Evolutionary conservation across 2,797 vertebrate genomes (phyloP).

Genomic region (Cuniculus paca): DNA sequence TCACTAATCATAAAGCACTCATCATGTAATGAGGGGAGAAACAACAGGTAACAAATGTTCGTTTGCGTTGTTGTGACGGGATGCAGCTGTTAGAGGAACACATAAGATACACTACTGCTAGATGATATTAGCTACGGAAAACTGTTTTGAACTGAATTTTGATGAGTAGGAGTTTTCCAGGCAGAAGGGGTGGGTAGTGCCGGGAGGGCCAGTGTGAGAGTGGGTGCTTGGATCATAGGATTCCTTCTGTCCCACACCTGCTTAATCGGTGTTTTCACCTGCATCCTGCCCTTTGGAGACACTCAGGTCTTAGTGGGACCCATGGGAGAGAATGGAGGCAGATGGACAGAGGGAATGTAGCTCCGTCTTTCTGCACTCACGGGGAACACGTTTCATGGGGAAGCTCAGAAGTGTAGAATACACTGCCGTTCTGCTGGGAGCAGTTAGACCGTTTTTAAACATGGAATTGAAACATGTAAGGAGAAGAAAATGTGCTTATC

Average conservation of each 20-base stretch:
- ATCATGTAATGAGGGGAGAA: not conserved
- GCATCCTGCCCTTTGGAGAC: not conserved
- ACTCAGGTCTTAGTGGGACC: not conserved
- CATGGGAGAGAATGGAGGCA: not conserved
- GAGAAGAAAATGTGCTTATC: not conserved
- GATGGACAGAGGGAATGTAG: not conserved
- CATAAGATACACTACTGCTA: not conserved
- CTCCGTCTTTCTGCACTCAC: not conserved
- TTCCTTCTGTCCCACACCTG: not conserved
- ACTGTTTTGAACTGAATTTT: constrained; percentile 35
- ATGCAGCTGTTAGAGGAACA: not conserved
- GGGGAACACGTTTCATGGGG: not conserved
- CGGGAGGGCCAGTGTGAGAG: not conserved
- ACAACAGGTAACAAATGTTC: not conserved
- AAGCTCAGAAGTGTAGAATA: not conserved
- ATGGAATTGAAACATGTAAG: not conserved
- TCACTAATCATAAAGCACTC: not conserved
- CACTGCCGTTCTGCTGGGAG: not conserved
- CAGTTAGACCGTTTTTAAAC: not conserved
- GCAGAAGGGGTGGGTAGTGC: not conserved
- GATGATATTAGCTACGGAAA: not conserved
- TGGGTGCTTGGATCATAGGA: not conserved
- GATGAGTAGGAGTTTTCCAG: not conserved
- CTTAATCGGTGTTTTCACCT: not conserved
- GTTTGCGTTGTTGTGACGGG: not conserved